phyloP scores from a whole-genome alignment of 2,888 invertebrate genomes.

The Cryptus armator region DNA sequence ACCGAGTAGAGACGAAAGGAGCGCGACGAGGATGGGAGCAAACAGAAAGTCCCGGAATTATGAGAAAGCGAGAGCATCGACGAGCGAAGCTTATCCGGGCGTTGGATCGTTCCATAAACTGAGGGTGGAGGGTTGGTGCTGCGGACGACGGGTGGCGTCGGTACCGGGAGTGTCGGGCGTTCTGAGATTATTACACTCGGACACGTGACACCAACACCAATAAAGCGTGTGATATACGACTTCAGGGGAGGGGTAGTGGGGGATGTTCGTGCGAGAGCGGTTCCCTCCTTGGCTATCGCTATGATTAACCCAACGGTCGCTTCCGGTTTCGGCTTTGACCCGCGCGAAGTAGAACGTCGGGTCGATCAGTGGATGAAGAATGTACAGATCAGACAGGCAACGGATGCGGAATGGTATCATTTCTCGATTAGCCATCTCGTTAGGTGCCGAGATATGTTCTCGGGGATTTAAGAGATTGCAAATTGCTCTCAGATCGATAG shows the following conservation, averaged over 20 bases:
- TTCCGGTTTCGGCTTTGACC: slow-evolving; percentile 29
- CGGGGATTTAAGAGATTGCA: neutral
- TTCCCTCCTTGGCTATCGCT: slow-evolving; percentile 4
- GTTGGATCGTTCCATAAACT: slow-evolving; percentile 54
- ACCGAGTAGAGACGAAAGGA: neutral
- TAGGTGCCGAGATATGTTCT: neutral
- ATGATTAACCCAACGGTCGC: slow-evolving; percentile 26
- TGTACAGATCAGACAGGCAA: neutral
- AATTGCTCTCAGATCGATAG: neutral
- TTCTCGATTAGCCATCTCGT: slow-evolving; percentile 11
- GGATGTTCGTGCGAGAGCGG: neutral
- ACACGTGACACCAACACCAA: slow-evolving; percentile 61
- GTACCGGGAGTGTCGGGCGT: slow-evolving; percentile 22
- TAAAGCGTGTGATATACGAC: slow-evolving; percentile 63
- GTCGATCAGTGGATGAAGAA: slow-evolving; percentile 26
- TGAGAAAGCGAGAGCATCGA: slow-evolving; percentile 50
- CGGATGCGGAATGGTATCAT: slow-evolving; percentile 11
- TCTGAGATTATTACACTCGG: slow-evolving; percentile 62
- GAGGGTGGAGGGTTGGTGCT: slow-evolving; percentile 49
- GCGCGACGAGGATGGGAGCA: neutral
- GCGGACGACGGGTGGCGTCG: slow-evolving; percentile 48
- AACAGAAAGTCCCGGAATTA: slow-evolving; percentile 29
- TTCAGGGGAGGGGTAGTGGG: neutral
- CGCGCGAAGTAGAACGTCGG: slow-evolving; percentile 14
- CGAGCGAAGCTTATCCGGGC: slow-evolving; percentile 44